Conservation (phyloP, 2,888 invertebrate species). For the Catocala nupta region DNA sequence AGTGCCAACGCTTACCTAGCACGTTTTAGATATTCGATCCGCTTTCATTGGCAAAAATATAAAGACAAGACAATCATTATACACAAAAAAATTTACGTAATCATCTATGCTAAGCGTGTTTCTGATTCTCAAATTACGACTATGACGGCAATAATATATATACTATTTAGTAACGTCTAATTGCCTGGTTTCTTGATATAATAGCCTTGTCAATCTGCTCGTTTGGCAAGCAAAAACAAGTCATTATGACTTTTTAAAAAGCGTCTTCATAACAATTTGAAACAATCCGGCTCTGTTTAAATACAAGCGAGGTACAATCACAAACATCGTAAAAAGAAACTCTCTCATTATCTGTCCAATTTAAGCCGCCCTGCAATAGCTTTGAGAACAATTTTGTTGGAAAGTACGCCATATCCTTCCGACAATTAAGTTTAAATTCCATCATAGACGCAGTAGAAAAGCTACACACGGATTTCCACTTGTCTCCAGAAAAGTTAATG, state of each 20-base stretch:
- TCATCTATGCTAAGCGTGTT: neutral
- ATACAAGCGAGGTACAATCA: slow-evolving; percentile 52
- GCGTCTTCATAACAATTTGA: slow-evolving; percentile 39
- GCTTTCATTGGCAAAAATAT: slow-evolving; percentile 11
- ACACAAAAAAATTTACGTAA: neutral
- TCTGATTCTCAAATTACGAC: slow-evolving; percentile 25
- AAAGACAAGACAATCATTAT: neutral
- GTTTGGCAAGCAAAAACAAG: slow-evolving; percentile 32
- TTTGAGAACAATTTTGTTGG: slow-evolving; percentile 30
- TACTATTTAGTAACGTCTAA: slow-evolving; percentile 19
- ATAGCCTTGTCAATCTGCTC: slow-evolving; percentile 23
- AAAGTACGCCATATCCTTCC: slow-evolving; percentile 36
- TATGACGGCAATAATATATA: slow-evolving; percentile 15
- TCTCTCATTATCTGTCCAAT: slow-evolving; percentile 65
- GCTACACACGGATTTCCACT: slow-evolving; percentile 65
- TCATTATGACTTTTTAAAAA: slow-evolving; percentile 32
- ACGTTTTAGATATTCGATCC: slow-evolving; percentile 20
- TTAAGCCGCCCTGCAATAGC: slow-evolving; percentile 57
- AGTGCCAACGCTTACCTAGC: no score
- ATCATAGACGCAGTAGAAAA: slow-evolving; percentile 34
- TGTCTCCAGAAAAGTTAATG: slow-evolving; percentile 70
- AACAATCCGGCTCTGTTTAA: slow-evolving; percentile 43
- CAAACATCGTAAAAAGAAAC: slow-evolving; percentile 61
- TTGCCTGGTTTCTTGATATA: slow-evolving; percentile 24
- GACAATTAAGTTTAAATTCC: slow-evolving; percentile 42